phyloP scores from a whole-genome alignment of 2,888 invertebrate species.

The Orthosia cruda region DNA sequence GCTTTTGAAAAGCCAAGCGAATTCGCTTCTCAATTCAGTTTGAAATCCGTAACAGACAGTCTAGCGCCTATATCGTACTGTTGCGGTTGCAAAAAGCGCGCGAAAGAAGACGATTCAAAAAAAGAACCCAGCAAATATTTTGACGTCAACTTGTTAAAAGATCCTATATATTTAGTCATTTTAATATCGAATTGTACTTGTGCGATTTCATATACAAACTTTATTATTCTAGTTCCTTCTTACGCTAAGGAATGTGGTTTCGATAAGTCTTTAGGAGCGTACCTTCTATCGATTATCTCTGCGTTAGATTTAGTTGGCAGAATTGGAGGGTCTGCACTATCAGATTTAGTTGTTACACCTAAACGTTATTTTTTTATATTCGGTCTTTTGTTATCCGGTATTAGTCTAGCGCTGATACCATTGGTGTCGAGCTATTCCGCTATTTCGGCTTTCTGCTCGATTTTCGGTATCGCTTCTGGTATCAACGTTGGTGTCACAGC shows the following conservation, averaged over 20 bases:
- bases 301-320: slow-evolving; percentile 95
- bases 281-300: slow-evolving; percentile 95
- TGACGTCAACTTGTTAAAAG: slow-evolving; percentile 94
- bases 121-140: slow-evolving; percentile 93
- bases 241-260: slow-evolving; percentile 94
- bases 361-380: slow-evolving; percentile 96
- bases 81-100: slow-evolving; percentile 83
- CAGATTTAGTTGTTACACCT: slow-evolving; percentile 95
- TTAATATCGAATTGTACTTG: slow-evolving; percentile 96
- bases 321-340: slow-evolving; percentile 96
- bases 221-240: slow-evolving; percentile 95
- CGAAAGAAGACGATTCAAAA: slow-evolving; percentile 81
- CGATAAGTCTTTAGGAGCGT: slow-evolving; percentile 94
- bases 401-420: slow-evolving; percentile 94
- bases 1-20: slow-evolving; percentile 95
- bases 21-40: slow-evolving; percentile 95
- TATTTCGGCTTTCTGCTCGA: slow-evolving; percentile 94
- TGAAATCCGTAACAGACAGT: slow-evolving; percentile 93
- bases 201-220: slow-evolving; percentile 97
- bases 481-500: slow-evolving; percentile 97
- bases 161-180: slow-evolving; percentile 96
- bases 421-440: slow-evolving; percentile 93
- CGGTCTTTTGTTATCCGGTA: slow-evolving; percentile 95
- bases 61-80: slow-evolving; percentile 88
- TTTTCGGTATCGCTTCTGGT: slow-evolving; percentile 96